Evolutionary conservation across 2,888 invertebrate species (phyloP), one percentile per base, ranked within the genome.

Genomic region (Matsumyia berberina): DNA sequence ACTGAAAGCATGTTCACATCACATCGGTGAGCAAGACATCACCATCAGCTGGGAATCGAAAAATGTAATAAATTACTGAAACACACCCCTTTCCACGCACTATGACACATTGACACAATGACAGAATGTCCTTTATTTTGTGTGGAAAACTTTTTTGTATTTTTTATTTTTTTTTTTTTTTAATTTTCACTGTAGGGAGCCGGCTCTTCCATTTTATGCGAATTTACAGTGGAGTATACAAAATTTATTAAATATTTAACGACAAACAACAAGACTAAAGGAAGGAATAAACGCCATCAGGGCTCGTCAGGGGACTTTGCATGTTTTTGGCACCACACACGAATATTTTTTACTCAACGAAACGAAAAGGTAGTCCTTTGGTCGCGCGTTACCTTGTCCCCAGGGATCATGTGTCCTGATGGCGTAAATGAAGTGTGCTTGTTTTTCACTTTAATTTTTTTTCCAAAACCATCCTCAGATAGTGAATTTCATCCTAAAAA

Each of bases 81-180:
- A 82, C 70, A 81, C 81, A 77, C 78, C 82, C 67, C 82, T 58
- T 70, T 72, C 72, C 76, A 62, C 51, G 64, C 64, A 70, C 76
- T 35, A 31, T 76, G 57, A 76, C 60, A 69, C 70, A 58, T 72
- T 57, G 66, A 76, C 77, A 72, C 72, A 55, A 33, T 77, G 82
- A 46, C 51, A 64, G 51, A 67, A 60, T 78, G 53, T 78, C 82
- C 72, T 82, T 82, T 53, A 44, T 64, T 24, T 4, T 24, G 24
- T 66, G 35, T 19, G 64, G 15, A 19, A 51, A 33, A 17, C 15
- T 51, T 51, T 19, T 55, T 44, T 64, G 42, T 53, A 7, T 44
- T 17, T 44, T 64, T 49, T 53, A 7, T 44, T 17, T 49, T 37
- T 46, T 29, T 46, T 24, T 44, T 57, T 42, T 53, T 49, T 58